Evolutionary conservation across 2,888 invertebrate genomes (phyloP), one percentile per base, ranked within the genome.

Genomic region (Phengaris alcon): DNA sequence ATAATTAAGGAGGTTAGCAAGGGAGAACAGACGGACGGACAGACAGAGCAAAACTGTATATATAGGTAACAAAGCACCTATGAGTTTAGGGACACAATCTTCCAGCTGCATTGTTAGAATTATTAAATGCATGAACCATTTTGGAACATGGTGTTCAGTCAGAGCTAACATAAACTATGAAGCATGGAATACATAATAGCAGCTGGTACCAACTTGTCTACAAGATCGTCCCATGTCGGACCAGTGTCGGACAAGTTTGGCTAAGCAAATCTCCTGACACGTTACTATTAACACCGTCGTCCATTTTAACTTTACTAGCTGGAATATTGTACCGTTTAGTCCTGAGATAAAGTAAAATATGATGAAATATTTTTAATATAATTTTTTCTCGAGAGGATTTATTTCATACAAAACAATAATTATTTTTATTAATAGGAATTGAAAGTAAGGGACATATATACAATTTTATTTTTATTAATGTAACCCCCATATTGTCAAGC

Each of bases 191-290:
- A 70, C 13, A 44, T 51, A 69, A 69, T 48, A 12, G 51, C 70
- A 51, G 51, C 48, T 15, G 70, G 15, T 70, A 70, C 70, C 48
- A 15, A 70, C 70, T 70, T 70, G 69, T 70, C 48, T 70, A 70
- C 70, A 70, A 70, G 51, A 70, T 69, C 2, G 70, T 70, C 51
- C 51, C 70, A 51, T 70, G 70, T 70, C 70, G 70, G 51, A 70
- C 70, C 51, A 22, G 48, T 70, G 69, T 48, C 15, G 69, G 48
- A 64, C 64, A 64, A 64, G 64, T 64, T 44, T 35, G 12, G 64
- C 35, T 7, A 35, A 13, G 64, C 64, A 64, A 64, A 64, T 64
- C 64, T 59, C 64, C 35, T 64, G 64, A 10, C 64, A 22, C 35
- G 13, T 44, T 64, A 64, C 35, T 64, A 64, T 64, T 64, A 64